phyloP scores from a whole-genome alignment of 1,140 invertebrate species.

The Apis mellifera region Amel_HAv3.1 CM009931.2:14738001-14738500 shows the following conservation, averaged over 20 bases:
- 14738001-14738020: conserved; percentile 57
- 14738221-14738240: conserved; percentile 79
- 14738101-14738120: conserved; percentile 70
- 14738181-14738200: conserved; percentile 62
- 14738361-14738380: conserved; percentile 80
- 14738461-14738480: conserved; percentile 66
- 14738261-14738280: conserved; percentile 92
- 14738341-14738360: conserved; percentile 89
- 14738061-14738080: conserved; percentile 69
- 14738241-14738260: conserved; percentile 93
- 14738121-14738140: conserved; percentile 69
- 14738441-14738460: not conserved
- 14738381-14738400: conserved; percentile 29
- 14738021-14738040: conserved; percentile 54
- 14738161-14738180: conserved; percentile 68
- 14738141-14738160: conserved; percentile 69
- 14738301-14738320: conserved; percentile 97
- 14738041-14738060: conserved; percentile 63
- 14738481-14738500: conserved; percentile 63
- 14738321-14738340: conserved; percentile 98
- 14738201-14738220: conserved; percentile 43
- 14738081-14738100: conserved; percentile 68
- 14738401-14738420: not conserved
- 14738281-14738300: conserved; percentile 97
- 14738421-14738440: too few species aligned